A percentile compares a stretch with the other conserved stretches of the same genome.
These are phyloP conservation scores for Hyppa rectilinea DNA, from an alignment of 2,888 invertebrate genomes.

Conservation along the genomic window DNA sequence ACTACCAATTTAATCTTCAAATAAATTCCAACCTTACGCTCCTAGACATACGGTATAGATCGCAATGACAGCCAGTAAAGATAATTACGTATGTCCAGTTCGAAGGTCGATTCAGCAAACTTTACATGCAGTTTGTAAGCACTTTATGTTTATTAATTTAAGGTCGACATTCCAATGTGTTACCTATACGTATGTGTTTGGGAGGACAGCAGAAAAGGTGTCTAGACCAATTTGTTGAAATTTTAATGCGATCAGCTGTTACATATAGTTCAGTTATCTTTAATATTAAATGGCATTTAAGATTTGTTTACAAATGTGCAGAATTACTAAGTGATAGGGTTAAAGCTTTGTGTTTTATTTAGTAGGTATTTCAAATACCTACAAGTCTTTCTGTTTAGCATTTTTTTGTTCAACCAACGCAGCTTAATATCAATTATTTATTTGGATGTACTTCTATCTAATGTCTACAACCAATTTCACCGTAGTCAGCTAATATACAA, in stretches of 20 bases:
- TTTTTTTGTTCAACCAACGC: no score
- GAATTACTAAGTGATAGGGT: background rate
- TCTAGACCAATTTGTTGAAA: slow-evolving; percentile 58
- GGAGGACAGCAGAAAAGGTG: slow-evolving; percentile 25
- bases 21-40: background rate
- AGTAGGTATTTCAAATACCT: background rate
- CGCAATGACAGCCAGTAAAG: background rate
- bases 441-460: no score
- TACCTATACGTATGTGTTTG: background rate
- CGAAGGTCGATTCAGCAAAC: slow-evolving; percentile 32
- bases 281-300: slow-evolving; percentile 38
- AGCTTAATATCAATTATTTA: no score
- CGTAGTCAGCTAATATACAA: no score
- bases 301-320: slow-evolving; percentile 23
- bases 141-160: fast-evolving
- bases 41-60: slow-evolving; percentile 8
- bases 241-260: slow-evolving; percentile 48
- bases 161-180: slow-evolving; percentile 3
- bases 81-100: slow-evolving; percentile 32
- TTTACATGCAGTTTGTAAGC: background rate
- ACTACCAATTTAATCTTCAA: background rate
- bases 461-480: no score
- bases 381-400: background rate
- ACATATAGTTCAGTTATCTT: slow-evolving; percentile 36
- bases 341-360: slow-evolving; percentile 5